Percentiles rank a stretch among this genome's conserved stretches.
Conservation (phyloP, 92 coral and sea anemone genomes). For the Porites divaricata region DNA sequence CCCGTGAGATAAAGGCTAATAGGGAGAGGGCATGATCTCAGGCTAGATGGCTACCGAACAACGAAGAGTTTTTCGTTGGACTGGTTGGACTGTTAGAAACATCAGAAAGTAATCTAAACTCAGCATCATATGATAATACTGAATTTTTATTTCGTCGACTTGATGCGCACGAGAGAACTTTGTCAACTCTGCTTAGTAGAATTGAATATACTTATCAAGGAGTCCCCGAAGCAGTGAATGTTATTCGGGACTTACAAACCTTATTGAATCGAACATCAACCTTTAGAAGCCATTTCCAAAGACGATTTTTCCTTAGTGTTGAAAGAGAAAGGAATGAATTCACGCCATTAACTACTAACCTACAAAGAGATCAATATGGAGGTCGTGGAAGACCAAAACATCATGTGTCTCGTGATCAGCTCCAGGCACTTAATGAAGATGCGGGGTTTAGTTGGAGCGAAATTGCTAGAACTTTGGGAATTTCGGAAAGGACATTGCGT, state of each 20-base stretch:
- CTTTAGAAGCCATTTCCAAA: slow-evolving; percentile 44
- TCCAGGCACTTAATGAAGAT: slow-evolving; percentile 35
- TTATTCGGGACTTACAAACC: slow-evolving; percentile 24
- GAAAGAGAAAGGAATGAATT: slow-evolving; percentile 37
- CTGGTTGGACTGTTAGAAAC: too few species aligned
- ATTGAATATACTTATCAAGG: slow-evolving; percentile 13
- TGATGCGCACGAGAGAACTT: too few species aligned
- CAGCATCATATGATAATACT: too few species aligned
- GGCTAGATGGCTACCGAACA: too few species aligned
- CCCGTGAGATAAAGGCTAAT: too few species aligned
- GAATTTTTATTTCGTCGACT: too few species aligned
- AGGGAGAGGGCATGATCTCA: too few species aligned
- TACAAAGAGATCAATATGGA: slow-evolving; percentile 8
- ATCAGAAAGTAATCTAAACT: too few species aligned
- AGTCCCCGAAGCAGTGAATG: slow-evolving; percentile 21
- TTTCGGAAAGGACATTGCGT: slow-evolving; percentile 56
- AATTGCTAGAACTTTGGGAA: slow-evolving; percentile 48
- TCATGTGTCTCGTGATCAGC: slow-evolving; percentile 46
- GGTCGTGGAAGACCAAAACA: slow-evolving; percentile 26
- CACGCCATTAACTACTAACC: not conserved
- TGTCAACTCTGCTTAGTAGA: not conserved
- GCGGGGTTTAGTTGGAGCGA: slow-evolving; percentile 57
- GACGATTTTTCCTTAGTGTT: slow-evolving; percentile 42
- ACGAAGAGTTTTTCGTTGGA: too few species aligned
- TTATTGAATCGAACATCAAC: slow-evolving; percentile 35